A percentile compares a stretch with the other conserved stretches of the same genome.
Conservation (phyloP, 1,140 invertebrate genomes). For the Hetaerina americana region DNA sequence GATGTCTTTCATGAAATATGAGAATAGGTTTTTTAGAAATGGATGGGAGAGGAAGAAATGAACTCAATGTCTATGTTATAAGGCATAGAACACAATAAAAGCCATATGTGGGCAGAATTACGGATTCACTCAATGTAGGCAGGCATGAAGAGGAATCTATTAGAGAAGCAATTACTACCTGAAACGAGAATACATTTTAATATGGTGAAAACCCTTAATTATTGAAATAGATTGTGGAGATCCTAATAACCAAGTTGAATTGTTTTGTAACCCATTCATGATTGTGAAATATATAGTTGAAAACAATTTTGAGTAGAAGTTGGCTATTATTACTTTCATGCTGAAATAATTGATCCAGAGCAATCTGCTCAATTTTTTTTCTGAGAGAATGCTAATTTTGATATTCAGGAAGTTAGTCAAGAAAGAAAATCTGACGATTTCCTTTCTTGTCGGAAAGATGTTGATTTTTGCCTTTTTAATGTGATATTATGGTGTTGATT, state of each 20-base stretch:
- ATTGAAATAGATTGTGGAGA: neutral
- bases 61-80: neutral
- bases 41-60: neutral
- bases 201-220: neutral
- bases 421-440: too few species aligned
- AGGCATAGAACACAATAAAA: neutral
- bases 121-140: neutral
- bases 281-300: neutral
- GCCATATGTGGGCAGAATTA: neutral
- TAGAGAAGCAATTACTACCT: neutral
- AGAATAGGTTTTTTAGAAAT: neutral
- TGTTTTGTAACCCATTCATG: neutral
- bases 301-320: neutral
- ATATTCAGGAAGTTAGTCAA: too few species aligned
- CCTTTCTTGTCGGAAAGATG: too few species aligned
- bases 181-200: neutral
- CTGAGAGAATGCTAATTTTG: too few species aligned
- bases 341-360: too few species aligned
- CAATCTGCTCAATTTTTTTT: too few species aligned
- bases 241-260: neutral
- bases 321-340: too few species aligned
- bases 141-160: neutral
- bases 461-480: too few species aligned
- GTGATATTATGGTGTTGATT: too few species aligned
- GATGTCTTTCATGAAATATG: neutral